A percentile compares a stretch with the other conserved stretches of the same genome.
Evolutionary conservation across 2,113 vertebrate species (phyloP).

Genomic region (Trachemys scripta): DNA sequence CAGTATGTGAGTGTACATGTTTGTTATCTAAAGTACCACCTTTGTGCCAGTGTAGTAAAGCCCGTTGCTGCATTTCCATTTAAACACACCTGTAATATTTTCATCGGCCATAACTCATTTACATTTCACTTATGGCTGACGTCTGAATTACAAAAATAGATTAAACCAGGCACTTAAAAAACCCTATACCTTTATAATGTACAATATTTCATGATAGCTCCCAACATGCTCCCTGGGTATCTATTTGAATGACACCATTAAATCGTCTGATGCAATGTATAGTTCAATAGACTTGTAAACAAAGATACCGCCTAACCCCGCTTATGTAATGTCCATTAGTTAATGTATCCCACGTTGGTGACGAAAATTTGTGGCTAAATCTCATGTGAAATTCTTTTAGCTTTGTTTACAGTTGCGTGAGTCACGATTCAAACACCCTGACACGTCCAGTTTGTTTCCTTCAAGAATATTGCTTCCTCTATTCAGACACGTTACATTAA

Average conservation of each 20-base stretch:
- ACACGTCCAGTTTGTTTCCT: slow-evolving; percentile 47
- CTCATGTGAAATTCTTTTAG: slow-evolving; percentile 12
- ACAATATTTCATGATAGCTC: not conserved
- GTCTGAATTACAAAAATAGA: slow-evolving; percentile 22
- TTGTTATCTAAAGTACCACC: not conserved
- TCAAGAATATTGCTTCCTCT: slow-evolving; percentile 58
- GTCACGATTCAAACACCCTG: not conserved
- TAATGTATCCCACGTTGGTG: not conserved
- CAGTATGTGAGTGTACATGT: fast-evolving
- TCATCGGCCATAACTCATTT: not conserved
- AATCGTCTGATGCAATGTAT: not conserved
- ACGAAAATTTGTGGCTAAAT: slow-evolving; percentile 21
- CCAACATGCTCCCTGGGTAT: not conserved
- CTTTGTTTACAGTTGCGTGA: slow-evolving; percentile 23
- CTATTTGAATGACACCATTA: not conserved
- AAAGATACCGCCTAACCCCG: not conserved
- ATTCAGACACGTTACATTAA: slow-evolving; percentile 56
- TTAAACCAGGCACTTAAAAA: not conserved
- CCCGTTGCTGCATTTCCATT: not conserved
- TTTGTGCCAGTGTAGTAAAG: not conserved
- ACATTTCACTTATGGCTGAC: not conserved
- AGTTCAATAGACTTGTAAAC: not conserved
- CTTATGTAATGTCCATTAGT: slow-evolving; percentile 14
- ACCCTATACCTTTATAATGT: not conserved
- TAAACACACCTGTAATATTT: not conserved